These are phyloP conservation scores for Geotrypetes seraphini DNA, from an alignment of 2,797 vertebrate genomes.

Conservation along the genomic window DNA sequence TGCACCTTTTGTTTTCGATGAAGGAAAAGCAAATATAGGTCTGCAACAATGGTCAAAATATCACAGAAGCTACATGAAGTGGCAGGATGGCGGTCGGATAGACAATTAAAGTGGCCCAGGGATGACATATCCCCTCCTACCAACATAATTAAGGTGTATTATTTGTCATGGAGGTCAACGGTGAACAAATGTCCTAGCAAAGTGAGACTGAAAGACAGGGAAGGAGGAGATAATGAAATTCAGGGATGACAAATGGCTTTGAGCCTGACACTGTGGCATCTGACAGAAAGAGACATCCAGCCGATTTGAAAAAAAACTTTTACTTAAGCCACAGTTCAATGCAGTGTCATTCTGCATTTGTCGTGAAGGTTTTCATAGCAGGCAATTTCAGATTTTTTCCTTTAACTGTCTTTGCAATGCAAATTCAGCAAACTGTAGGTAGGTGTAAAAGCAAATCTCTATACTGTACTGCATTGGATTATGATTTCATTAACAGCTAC, in stretches of 20 bases:
- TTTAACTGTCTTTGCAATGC: too few relatives aligned
- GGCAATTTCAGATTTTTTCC: too few relatives aligned
- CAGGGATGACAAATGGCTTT: constrained; percentile 96
- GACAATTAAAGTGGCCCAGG: constrained; percentile 89
- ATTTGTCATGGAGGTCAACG: constrained; percentile 93
- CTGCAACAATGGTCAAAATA: constrained; percentile 36
- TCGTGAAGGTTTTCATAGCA: too few relatives aligned
- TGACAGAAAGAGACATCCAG: constrained; percentile 88
- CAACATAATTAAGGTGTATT: constrained; percentile 99
- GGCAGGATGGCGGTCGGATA: constrained; percentile 78
- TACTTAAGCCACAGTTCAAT: constrained; percentile 32
- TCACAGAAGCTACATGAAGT: constrained; percentile 55
- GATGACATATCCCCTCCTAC: constrained; percentile 87
- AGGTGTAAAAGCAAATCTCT: too few relatives aligned
- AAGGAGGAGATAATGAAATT: constrained; percentile 93
- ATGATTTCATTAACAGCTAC: background rate
- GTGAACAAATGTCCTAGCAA: constrained; percentile 90
- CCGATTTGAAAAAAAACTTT: constrained; percentile 63
- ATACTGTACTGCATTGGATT: background rate
- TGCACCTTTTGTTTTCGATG: constrained; percentile 10
- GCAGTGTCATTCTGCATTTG: constrained; percentile 23
- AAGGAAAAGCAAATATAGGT: constrained; percentile 24
- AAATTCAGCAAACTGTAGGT: too few relatives aligned
- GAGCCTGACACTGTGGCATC: constrained; percentile 83
- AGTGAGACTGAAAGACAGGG: constrained; percentile 77